Evolutionary conservation across 2,888 invertebrate genomes (phyloP).

Genomic region (Palloptera scutellata): DNA sequence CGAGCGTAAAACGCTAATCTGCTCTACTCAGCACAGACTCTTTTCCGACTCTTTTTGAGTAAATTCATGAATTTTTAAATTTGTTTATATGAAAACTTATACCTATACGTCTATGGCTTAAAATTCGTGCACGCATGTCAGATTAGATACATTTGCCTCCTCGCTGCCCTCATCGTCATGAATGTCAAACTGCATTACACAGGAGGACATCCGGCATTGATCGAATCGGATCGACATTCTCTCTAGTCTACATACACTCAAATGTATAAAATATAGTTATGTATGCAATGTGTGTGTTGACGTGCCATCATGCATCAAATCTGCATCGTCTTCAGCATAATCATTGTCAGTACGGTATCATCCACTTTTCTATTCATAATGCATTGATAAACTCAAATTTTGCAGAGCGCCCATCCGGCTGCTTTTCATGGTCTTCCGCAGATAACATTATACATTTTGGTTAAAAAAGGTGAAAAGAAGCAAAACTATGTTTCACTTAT

Average conservation of each 20-base stretch:
- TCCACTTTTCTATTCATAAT: too few relatives aligned
- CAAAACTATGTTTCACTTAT: too few relatives aligned
- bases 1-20: slow-evolving; percentile 64
- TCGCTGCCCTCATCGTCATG: slow-evolving; percentile 23
- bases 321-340: neutral
- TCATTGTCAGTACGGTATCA: neutral
- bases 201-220: slow-evolving; percentile 33
- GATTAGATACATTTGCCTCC: slow-evolving; percentile 45
- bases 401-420: slow-evolving; percentile 1
- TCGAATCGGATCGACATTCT: neutral
- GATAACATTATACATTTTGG: neutral
- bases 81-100: slow-evolving; percentile 54
- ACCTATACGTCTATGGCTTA: slow-evolving; percentile 39
- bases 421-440: slow-evolving; percentile 21
- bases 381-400: too few relatives aligned
- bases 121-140: slow-evolving; percentile 51
- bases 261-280: neutral
- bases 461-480: neutral
- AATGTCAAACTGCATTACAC: slow-evolving; percentile 42
- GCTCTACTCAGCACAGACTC: slow-evolving; percentile 44
- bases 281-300: slow-evolving; percentile 32
- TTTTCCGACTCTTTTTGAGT: slow-evolving; percentile 7
- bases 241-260: neutral
- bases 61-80: slow-evolving; percentile 41
- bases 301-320: slow-evolving; percentile 28